Base-by-base conservation (phyloP, 2,888 invertebrate species). In the Nymphalis urticae region DNA sequence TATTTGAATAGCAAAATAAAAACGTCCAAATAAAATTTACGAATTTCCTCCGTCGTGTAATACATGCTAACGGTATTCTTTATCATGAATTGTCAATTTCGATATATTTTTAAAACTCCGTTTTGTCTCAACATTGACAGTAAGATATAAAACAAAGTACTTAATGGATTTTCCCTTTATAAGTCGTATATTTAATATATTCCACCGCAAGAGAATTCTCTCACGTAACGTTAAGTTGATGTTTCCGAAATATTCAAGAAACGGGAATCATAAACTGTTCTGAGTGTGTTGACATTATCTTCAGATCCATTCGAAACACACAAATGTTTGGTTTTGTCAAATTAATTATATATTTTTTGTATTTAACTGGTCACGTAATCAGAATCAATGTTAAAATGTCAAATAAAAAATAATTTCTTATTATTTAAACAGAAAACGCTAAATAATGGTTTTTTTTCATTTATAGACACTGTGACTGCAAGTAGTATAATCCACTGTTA, bases 161-260 rank as follows among this genome's bases (percentile, higher is more conserved):
- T 67, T 67, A 62, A 62, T 50, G 62, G 24, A 10, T 27, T 62
- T 56, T 48, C 6, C 6, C 6, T 32, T 32, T 61, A 24, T 56
- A 62, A 36, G 50, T 21, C 61, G 32, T 62, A n/a, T n/a, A 42
- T 58, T 58, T 13, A 19, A 58, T 36, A 67, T 10, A 51, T 47
- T 21, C 50, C 13, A 24, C 27, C 48, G 62, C 62, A 48, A n/a
- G 36, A 56, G 56, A 61, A 67, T 67, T 56, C 67, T 67, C 56
- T 67, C 67, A 67, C 67, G 62, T 67, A n/a, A 42, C 56, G 48
- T 42, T 48, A 67, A 58, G 67, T 62, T 42, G 16, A 27, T 50
- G 66, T 58, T 58, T 42, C 58, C 58, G 42, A 58, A 58, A 58
- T 58, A 58, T 58, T 58, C 19, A 17, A 36, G 19, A 58, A 58